Evolutionary conservation across 2,797 vertebrate genomes (phyloP).

Genomic region (Siniperca undulata): DNA sequence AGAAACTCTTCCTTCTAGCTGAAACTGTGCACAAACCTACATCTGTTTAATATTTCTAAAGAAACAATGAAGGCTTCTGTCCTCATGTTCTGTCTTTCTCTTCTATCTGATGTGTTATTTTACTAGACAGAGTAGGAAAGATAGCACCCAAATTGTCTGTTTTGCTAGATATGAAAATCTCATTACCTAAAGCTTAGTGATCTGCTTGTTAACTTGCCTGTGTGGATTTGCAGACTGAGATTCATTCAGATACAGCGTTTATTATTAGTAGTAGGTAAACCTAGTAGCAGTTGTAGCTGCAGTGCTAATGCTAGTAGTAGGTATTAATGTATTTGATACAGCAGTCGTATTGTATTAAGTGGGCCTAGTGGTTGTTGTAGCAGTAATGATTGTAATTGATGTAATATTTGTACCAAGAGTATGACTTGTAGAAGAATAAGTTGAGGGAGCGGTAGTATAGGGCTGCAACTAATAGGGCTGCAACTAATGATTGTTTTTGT

Average conservation of each 20-base stretch:
- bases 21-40: conserved; percentile 3
- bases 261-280: background rate
- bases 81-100: background rate
- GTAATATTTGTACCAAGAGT: background rate
- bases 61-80: background rate
- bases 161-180: background rate
- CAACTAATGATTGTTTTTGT: background rate
- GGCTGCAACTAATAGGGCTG: background rate
- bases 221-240: background rate
- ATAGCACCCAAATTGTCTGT: background rate
- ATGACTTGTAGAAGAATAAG: background rate
- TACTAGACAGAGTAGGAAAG: background rate
- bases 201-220: background rate
- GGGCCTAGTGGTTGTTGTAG: too few species aligned
- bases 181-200: background rate
- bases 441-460: background rate
- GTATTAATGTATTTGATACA: background rate
- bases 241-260: background rate
- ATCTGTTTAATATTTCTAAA: background rate
- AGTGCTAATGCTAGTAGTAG: background rate
- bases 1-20: background rate
- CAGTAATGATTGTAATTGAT: too few species aligned
- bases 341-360: background rate
- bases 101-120: background rate
- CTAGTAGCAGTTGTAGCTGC: background rate